These are phyloP conservation scores for Python bivittatus DNA, from an alignment of 2,113 vertebrate genomes.

Conservation along the genomic window DNA sequence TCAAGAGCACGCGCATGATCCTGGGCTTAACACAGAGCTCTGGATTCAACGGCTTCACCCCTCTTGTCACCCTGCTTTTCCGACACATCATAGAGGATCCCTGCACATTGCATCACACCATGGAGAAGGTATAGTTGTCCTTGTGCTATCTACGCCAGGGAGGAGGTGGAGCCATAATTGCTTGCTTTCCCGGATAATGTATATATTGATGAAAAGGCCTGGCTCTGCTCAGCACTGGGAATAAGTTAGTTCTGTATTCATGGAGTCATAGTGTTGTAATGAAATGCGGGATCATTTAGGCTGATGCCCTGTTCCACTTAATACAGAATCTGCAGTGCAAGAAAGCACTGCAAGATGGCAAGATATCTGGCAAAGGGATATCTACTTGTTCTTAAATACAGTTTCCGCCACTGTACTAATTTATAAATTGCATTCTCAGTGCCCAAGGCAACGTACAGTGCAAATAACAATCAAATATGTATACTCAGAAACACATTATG, in stretches of 20 bases:
- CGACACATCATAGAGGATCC: slow-evolving; percentile 94
- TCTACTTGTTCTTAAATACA: not conserved
- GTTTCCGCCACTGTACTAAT: not conserved
- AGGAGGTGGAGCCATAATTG: not conserved
- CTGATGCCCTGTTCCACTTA: not conserved
- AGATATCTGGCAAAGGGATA: not conserved
- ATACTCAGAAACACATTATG: not conserved
- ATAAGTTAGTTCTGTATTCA: not conserved
- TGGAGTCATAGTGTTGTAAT: not conserved
- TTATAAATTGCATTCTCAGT: not conserved
- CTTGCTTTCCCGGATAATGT: not conserved
- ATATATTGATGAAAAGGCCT: not conserved
- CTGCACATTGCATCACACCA: slow-evolving; percentile 89
- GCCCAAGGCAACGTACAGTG: not conserved
- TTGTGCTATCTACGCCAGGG: not conserved
- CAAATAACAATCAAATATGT: not conserved
- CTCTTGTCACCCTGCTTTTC: slow-evolving; percentile 90
- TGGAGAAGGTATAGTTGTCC: slow-evolving; percentile 85
- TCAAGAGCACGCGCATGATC: slow-evolving; percentile 93
- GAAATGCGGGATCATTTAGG: not conserved
- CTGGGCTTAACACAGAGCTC: slow-evolving; percentile 89
- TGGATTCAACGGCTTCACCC: slow-evolving; percentile 92
- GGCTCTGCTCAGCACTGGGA: not conserved
- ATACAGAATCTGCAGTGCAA: not conserved
- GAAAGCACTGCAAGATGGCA: not conserved